These are phyloP conservation scores for Serripes groenlandicus DNA, from an alignment of 2,888 invertebrate species.

Conservation along the genomic window DNA sequence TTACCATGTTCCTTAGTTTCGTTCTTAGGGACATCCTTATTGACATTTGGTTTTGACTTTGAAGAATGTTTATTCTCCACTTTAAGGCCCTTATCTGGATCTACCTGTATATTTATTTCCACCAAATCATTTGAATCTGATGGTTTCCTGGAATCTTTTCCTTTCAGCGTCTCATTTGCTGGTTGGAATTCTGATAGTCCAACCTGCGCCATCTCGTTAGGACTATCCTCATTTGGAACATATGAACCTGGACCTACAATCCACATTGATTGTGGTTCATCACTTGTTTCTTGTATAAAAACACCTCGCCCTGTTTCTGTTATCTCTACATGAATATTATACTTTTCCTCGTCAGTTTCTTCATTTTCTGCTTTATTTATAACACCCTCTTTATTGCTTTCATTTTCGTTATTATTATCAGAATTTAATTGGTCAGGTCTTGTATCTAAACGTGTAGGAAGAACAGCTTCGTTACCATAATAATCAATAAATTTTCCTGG, in stretches of 20 bases:
- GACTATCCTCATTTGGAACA: neutral
- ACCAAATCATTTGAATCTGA: conserved; percentile 50
- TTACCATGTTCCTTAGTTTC: neutral
- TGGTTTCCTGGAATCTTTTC: neutral
- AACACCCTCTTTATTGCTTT: neutral
- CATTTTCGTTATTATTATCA: neutral
- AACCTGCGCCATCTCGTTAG: neutral
- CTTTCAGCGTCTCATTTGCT: neutral
- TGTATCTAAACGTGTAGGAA: no score
- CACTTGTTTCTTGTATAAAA: neutral
- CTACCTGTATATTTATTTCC: conserved; percentile 52
- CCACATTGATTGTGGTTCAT: neutral
- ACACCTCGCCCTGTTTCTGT: conserved; percentile 10
- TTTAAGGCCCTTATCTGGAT: conserved; percentile 50
- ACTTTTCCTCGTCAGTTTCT: neutral
- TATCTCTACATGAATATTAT: conserved; percentile 9
- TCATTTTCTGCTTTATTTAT: neutral
- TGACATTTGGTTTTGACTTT: conserved; percentile 20
- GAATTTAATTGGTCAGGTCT: no score
- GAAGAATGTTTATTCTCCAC: conserved; percentile 47
- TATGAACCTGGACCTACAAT: conserved; percentile 18
- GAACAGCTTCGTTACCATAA: no score
- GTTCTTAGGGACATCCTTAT: neutral
- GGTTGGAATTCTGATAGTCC: neutral
- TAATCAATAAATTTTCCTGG: neutral